Conservation (phyloP, 2,113 vertebrate genomes). For the Anthoscopus minutus region DNA sequence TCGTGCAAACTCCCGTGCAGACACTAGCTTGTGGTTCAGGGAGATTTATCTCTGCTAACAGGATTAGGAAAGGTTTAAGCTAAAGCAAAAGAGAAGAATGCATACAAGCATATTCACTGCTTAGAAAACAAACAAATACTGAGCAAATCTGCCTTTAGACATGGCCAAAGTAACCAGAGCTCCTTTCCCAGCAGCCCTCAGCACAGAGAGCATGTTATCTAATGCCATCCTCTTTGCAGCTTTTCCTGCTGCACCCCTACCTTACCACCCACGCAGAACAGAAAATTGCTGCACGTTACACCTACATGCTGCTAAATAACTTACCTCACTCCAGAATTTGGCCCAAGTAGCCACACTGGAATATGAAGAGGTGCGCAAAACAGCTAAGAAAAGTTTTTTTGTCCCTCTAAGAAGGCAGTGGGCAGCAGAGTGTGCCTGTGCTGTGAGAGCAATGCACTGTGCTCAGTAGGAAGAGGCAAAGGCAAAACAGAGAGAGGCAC, state of each 20-base stretch:
- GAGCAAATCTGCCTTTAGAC: not conserved
- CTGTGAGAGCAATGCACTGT: not conserved
- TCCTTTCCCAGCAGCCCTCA: not conserved
- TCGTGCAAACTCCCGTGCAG: not conserved
- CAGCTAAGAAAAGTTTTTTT: not conserved
- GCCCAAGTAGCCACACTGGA: not conserved
- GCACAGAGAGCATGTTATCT: not conserved
- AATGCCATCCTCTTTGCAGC: not conserved
- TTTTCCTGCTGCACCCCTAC: conserved; percentile 7
- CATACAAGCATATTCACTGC: not conserved
- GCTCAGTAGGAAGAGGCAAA: not conserved
- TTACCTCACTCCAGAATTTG: not conserved
- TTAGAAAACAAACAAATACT: conserved; percentile 32
- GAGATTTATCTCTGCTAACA: conserved; percentile 32
- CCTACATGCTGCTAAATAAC: not conserved
- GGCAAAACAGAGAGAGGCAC: not conserved
- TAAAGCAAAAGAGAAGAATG: conserved; percentile 19
- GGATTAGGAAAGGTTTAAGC: conserved; percentile 30
- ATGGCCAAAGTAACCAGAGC: not conserved
- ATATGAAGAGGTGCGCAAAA: not conserved
- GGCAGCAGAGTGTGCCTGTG: not conserved
- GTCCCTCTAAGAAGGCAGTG: not conserved
- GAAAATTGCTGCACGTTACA: conserved; percentile 13
- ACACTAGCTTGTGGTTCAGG: not conserved
- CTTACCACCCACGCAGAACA: not conserved